Evolutionary conservation across 2,888 invertebrate species (phyloP).

Genomic region (Netelia inedita): DNA sequence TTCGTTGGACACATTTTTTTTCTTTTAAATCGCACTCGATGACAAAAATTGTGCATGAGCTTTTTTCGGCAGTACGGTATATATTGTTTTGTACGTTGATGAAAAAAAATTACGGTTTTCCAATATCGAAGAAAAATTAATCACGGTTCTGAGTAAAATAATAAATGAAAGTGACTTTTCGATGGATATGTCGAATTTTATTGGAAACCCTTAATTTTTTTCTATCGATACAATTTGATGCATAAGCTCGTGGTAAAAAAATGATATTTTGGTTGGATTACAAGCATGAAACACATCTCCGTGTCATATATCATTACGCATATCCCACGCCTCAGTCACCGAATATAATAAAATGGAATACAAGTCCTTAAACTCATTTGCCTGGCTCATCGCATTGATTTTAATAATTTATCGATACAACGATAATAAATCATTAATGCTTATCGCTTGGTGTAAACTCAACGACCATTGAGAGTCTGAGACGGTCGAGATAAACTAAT

Average conservation of each 20-base stretch:
- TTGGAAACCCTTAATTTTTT: constrained; percentile 30
- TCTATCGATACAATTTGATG: constrained; percentile 21
- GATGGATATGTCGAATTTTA: neutral
- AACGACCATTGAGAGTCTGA: constrained; percentile 44
- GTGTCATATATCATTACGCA: constrained; percentile 41
- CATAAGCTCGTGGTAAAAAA: constrained; percentile 12
- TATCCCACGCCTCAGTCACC: neutral
- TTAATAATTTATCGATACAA: neutral
- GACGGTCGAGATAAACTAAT: constrained; percentile 6
- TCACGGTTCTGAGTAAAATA: neutral
- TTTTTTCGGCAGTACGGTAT: constrained; percentile 26
- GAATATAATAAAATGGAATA: constrained; percentile 2
- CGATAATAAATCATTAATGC: constrained; percentile 10
- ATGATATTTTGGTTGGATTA: constrained; percentile 32
- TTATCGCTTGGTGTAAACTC: constrained; percentile 34
- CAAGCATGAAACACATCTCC: constrained; percentile 25
- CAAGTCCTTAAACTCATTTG: too few relatives aligned
- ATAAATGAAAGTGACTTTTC: neutral
- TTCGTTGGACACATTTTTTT: constrained; percentile 15
- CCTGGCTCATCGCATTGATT: neutral
- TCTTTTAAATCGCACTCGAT: neutral
- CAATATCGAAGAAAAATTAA: neutral
- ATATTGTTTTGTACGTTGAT: constrained; percentile 33
- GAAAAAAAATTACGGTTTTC: constrained; percentile 18
- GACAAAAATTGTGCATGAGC: constrained; percentile 52